Evolutionary conservation across 2,888 invertebrate species (phyloP), one percentile per base, ranked within the genome.

Genomic region (Colletes collaris): DNA sequence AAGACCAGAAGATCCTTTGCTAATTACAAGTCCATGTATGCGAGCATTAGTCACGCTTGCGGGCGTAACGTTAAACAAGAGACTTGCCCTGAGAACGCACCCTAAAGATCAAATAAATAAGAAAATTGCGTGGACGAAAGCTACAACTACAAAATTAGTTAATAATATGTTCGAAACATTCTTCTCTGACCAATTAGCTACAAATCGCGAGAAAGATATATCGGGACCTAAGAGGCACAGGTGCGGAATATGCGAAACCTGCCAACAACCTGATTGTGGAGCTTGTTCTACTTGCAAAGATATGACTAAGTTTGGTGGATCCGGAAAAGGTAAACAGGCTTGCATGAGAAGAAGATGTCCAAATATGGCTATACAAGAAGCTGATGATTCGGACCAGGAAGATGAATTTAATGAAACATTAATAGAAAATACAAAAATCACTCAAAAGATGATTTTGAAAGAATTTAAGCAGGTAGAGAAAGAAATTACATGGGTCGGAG

Each of bases 291-390:
- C 95, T 53, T 97, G 97, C 91, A 94, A 94, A 82, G 96, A 97
- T 79, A 97, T 97, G 97, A 94, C 96, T 5, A 97, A 97, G 91
- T 97, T 97, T 92, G 97, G 97, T 4, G 97, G 97, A 0, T 94
- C 94, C 11, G 95, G 95, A 0, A 92, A 93, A 53, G 93, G 94
- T 56, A 96, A 96, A 87, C 96, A 96, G 90, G 95, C 95, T 3
- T 96, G 96, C 89, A 92, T 94, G 0, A 93, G 94, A 58, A 93
- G 96, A 79, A 94, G 95, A 64, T 97, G 97, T 91, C 96, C 97
- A 1, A 96, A 97, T 90, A 96, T 96, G 96, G 96, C 96, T 2
- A 95, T 97, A 16, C 93, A 91, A 52, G 95, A 95, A 87, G 96
- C 96, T 1, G 95, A 95, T 67, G 96, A 96, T 85, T 95, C 95